A percentile compares a stretch with the other conserved stretches of the same genome.
These are phyloP conservation scores for Zoanthus sansibaricus DNA, from an alignment of 92 coral and sea anemone species.

Conservation along the genomic window DNA sequence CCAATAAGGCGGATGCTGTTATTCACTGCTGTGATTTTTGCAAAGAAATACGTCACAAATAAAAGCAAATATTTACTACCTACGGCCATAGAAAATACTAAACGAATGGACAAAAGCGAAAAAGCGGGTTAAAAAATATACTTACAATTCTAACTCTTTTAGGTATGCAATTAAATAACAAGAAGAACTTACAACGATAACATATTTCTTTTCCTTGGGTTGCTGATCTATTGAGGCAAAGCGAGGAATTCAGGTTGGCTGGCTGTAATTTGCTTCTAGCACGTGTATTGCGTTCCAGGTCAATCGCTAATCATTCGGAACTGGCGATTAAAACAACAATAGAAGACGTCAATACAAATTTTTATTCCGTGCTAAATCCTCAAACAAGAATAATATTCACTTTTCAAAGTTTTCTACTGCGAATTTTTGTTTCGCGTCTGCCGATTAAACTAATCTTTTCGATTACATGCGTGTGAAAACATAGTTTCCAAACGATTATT, in stretches of 20 bases:
- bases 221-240: neutral
- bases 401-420: neutral
- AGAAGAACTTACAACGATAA: constrained; percentile 7
- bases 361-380: constrained; percentile 9
- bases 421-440: neutral
- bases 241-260: constrained; percentile 11
- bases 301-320: constrained; percentile 7
- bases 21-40: neutral
- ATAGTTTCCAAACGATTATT: neutral
- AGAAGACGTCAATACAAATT: constrained; percentile 3
- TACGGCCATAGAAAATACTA: neutral
- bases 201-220: neutral
- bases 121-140: neutral
- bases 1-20: constrained; percentile 1
- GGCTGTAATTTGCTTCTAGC: neutral
- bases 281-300: neutral
- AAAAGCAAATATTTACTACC: constrained; percentile 27
- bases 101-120: neutral
- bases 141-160: neutral
- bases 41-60: constrained; percentile 23
- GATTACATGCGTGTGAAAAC: neutral
- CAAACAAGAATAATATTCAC: constrained; percentile 23
- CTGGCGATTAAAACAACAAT: constrained; percentile 32
- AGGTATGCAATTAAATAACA: neutral
- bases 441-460: neutral